phyloP scores from a whole-genome alignment of 2,113 vertebrate species.

The Thalassarche chlororhynchos region DNA sequence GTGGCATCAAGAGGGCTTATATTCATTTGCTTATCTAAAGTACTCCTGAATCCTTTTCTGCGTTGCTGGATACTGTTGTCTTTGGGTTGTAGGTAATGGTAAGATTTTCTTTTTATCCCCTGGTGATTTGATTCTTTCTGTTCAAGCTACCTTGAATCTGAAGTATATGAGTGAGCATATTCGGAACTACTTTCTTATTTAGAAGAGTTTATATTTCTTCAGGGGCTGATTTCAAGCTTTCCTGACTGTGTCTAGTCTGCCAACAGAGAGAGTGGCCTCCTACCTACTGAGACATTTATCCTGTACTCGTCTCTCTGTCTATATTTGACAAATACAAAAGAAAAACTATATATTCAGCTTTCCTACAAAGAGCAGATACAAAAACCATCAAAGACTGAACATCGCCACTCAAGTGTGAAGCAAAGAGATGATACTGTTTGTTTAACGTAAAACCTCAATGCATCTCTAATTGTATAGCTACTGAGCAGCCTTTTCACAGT shows the following conservation, averaged over 20 bases:
- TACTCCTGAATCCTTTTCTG: neutral
- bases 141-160: neutral
- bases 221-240: neutral
- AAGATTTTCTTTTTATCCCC: neutral
- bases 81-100: neutral
- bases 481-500: neutral
- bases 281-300: neutral
- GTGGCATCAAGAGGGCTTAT: neutral
- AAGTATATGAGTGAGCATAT: neutral
- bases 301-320: neutral
- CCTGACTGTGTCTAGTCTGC: neutral
- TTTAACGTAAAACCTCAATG: neutral
- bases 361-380: neutral
- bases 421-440: neutral
- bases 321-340: neutral
- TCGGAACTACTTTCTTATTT: neutral
- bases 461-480: neutral
- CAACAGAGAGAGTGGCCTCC: neutral
- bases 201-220: neutral
- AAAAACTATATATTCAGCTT: neutral
- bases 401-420: neutral
- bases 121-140: neutral
- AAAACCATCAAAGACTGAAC: neutral
- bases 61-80: neutral
- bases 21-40: conserved; percentile 8